Evolutionary conservation across 2,888 invertebrate genomes (phyloP).

Genomic region (Caenorhabditis virilis): DNA sequence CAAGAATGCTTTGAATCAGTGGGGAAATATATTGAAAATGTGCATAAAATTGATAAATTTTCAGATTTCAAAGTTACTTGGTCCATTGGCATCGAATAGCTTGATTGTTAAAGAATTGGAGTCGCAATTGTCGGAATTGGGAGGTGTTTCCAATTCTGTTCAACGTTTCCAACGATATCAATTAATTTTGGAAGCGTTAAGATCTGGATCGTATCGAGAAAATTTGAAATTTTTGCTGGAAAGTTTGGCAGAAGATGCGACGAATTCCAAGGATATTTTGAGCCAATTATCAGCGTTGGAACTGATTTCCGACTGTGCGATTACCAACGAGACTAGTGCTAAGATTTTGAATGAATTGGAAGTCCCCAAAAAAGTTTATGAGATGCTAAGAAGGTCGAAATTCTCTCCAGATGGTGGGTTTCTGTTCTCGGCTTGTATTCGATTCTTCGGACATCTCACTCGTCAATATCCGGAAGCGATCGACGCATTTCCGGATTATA

Average conservation of each 20-base stretch:
- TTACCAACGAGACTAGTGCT: conserved; percentile 14
- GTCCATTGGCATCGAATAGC: conserved; percentile 7
- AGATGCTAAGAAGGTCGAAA: too few relatives aligned
- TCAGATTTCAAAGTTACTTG: conserved; percentile 11
- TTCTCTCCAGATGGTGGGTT: conserved; percentile 24
- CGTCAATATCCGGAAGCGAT: conserved; percentile 38
- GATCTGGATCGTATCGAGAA: not conserved
- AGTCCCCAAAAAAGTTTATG: conserved; percentile 22
- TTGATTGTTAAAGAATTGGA: conserved; percentile 20
- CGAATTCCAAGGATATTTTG: conserved; percentile 9
- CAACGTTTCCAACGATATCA: conserved; percentile 5
- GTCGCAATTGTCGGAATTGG: conserved; percentile 4
- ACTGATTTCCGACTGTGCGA: conserved; percentile 13
- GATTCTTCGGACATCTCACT: conserved; percentile 34
- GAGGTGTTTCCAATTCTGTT: conserved; percentile 1
- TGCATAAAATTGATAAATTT: not conserved
- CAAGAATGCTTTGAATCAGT: conserved; percentile 21
- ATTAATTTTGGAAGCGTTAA: not conserved
- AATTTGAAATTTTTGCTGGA: not conserved
- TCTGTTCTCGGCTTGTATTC: conserved; percentile 32
- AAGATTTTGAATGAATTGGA: conserved; percentile 7
- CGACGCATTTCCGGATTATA: conserved; percentile 23
- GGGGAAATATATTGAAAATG: not conserved
- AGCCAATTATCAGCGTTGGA: conserved; percentile 25
- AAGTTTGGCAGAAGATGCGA: not conserved